Evolutionary conservation across 2,888 invertebrate genomes (phyloP), one percentile per base, ranked within the genome.

Genomic region (Yponomeuta cagnagella): DNA sequence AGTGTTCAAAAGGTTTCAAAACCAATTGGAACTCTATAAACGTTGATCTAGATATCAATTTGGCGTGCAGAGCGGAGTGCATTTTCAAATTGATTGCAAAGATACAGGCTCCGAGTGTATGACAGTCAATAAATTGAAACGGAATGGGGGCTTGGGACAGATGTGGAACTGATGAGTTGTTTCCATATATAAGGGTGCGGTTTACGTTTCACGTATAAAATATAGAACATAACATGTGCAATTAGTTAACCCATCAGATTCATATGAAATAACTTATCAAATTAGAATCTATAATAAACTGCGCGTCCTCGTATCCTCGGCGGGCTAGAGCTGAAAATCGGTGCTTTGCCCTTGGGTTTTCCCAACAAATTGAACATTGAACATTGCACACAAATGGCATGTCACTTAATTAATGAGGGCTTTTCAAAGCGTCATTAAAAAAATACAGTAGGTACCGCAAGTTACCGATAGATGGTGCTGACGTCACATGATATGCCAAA

Each of bases 71-170:
- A 12, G 52, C 15, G 15, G 15, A 15, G 52, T 58, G 52, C 52
- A 58, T 58, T 31, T 23, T 70, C 70, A 63, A 63, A 70, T 70
- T 70, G 70, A 70, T 70, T 63, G 70, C 70, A n/a, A 63, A 70
- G 63, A 37, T 70, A 70, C 68, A 68, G 43, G 33, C 33, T 31
- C 70, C 15, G 70, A 12, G 9, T 63, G 70, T 70, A 63, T 33
- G 70, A 63, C 70, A 70, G 63, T 37, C 70, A 63, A 70, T 70
- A 70, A 63, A 70, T 70, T 70, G 70, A 70, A 70, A 70, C 70
- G 70, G n/a, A 68, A 43, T 63, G 70, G 70, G 63, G 43, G 52
- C 52, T 70, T 33, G 63, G 48, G 52, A 52, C 68, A 31, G 68
- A 70, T 63, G 70, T 23, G 70, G 70, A 63, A 52, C 68, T 48